A percentile compares a stretch with the other conserved stretches of the same genome.
These are phyloP conservation scores for Isurus oxyrinchus DNA, from an alignment of 2,113 vertebrate genomes.

Conservation along the genomic window DNA sequence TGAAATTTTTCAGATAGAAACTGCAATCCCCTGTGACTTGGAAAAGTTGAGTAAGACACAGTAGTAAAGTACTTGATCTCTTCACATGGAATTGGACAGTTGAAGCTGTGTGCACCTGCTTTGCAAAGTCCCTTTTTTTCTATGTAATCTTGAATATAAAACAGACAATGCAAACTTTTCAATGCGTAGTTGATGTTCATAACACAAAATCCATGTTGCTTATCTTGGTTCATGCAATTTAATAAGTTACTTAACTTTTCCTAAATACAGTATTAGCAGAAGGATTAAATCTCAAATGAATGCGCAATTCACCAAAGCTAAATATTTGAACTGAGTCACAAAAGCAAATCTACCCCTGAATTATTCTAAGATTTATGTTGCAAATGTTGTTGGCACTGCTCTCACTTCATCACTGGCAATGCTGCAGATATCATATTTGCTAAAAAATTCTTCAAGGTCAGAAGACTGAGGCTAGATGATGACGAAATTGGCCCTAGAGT, in stretches of 20 bases:
- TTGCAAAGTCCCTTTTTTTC: slow-evolving; percentile 55
- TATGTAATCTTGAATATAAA: slow-evolving; percentile 53
- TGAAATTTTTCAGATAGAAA: slow-evolving; percentile 56
- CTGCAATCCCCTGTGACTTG: slow-evolving; percentile 50
- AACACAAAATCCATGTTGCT: background rate
- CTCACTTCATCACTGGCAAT: background rate
- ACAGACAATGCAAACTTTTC: background rate
- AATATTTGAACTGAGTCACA: background rate
- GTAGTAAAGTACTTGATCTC: slow-evolving; percentile 57
- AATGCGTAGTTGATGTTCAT: background rate
- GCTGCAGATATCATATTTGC: background rate
- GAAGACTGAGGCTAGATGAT: background rate
- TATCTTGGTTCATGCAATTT: background rate
- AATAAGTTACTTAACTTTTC: background rate
- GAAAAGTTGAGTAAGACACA: slow-evolving; percentile 60
- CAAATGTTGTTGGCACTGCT: background rate
- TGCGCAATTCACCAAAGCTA: background rate
- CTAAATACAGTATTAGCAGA: background rate
- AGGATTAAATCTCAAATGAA: background rate
- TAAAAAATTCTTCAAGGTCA: background rate
- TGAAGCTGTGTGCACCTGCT: slow-evolving; percentile 59
- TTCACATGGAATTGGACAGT: slow-evolving; percentile 61
- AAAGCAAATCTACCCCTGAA: background rate
- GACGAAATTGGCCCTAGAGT: background rate
- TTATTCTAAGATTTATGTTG: background rate